Base-by-base conservation (phyloP, 1,140 invertebrate genomes). In the Mercenaria mercenaria region DNA sequence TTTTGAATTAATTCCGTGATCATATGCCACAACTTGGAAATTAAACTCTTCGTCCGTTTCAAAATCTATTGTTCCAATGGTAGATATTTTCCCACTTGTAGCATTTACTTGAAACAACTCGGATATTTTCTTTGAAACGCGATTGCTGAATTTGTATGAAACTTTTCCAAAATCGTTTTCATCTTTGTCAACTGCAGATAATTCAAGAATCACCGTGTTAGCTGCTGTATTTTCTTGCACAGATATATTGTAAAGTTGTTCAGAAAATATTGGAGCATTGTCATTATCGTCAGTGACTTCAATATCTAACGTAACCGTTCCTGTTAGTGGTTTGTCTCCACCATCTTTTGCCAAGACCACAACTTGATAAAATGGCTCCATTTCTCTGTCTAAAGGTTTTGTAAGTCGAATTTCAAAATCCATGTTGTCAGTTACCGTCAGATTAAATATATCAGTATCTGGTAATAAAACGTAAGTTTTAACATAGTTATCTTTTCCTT, bases 91-190 rank as follows among this genome's bases (percentile, higher is more conserved):
- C 2, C 94, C 94, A 32, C 92, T 92, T 20, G 67, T 43, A 23
- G 87, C 23, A 98, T 93, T 98, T 97, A 95, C 99, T 98, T 29
- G 98, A 98, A 89, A 99, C 95, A 84, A 89, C 20, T 93, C 87
- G 98, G 79, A 99, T 96, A 52, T 98, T 96, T 96, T 99, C 99
- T 96, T 99, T 98, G 82, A 98, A 95, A 99, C 99, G 6, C 98
- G 98, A 6, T 98, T 97, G 77, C 91, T 92, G 77, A 95, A 99
- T 94, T 97, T 97, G 96, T 98, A 99, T 15, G 86, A 80, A 29
- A 95, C 86, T 13, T 90, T 72, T 0, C 92, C 94, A 91, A 95
- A 95, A 26, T 82, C 23, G 20, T 92, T 93, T 15, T n/a, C 64
- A 95, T 95, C 95, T 15, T 72, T 29, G 82, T 95, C 94, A 0